Evolutionary conservation across 1,140 invertebrate species (phyloP), one percentile per base, ranked within the genome.

Genomic region (Pomacea maculata): DNA sequence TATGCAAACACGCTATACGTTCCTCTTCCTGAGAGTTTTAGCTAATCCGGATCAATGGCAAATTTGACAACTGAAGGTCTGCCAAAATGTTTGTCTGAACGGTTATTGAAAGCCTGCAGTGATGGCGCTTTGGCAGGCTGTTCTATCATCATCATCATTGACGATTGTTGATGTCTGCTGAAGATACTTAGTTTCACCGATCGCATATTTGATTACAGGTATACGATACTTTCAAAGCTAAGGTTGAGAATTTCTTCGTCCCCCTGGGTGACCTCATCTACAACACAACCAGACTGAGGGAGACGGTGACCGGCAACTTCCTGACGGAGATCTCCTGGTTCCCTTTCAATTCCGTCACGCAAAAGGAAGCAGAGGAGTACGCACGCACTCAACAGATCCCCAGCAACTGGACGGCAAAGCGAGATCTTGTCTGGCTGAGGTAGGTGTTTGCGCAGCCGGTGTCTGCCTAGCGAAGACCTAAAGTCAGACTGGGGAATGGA

Each of bases 311-410:
- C 14, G 55, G 63, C 29, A 83, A 84, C 81, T 84, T 85, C 73
- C 57, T 82, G 61, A 84, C 80, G 10, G 84, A 85, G 64, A 84
- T 85, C 29, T 83, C 84, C 11, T 85, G 84, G 84, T 85, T 82
- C 75, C 84, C 84, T 11, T 80, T 85, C 78, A 85, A 85, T 79
- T 82, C 80, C 54, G 34, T 84, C 34, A 82, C 80, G 17, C 61
- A 75, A 7, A 54, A 64, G 12, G 81, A 83, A 54, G 81, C 78
- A 15, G 63, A 25, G 7, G 67, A 73, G 4, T 83, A 83, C 78
- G 19, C 34, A 19, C 25, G 14, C 1, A 73, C 73, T 54, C 75
- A 78, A 25, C 75, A n/a, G n/a, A 72, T 81, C 34, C 84, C 84
- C 0, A 61, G 15, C 6, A 55, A 68, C 19, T 85, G 84, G 84